Base-by-base conservation (phyloP, 2,888 invertebrate genomes). In the Eilema caniola region DNA sequence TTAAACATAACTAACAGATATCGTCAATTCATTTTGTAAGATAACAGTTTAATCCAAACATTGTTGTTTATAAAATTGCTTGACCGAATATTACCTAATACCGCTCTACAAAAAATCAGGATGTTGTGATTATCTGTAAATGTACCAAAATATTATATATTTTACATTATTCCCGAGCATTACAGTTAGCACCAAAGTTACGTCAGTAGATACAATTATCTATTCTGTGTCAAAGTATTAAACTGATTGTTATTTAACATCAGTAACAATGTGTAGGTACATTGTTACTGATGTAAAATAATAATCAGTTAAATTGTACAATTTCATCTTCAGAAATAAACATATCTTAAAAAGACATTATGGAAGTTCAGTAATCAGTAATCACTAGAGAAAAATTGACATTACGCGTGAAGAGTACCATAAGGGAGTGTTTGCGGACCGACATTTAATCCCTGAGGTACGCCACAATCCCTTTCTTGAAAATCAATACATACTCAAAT, bases 201-300 rank as follows among this genome's bases (percentile, higher is more conserved):
- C 10, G 37, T 41, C 37, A 41, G n/a, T 53, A 53, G 53, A 53
- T 53, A 53, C 53, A n/a, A 53, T 53, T 53, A 53, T 53, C 53
- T 53, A 53, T 53, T 47, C 53, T 53, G 53, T 53, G 53, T 53
- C 53, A 53, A 53, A 53, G 53, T 53, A 53, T 37, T 41, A 41
- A 37, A 63, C 31, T 53, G 53, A 53, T 53, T 53, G n/a, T 53
- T 53, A 53, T 53, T 53, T 53, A 10, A 47, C 20, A 47, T 47
- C 20, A 47, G 20, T 47, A 20, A 47, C 20, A 20, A 20, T 47
- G 7, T 47, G n/a, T n/a, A n/a, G n/a, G n/a, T n/a, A n/a, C n/a
- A n/a, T n/a, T n/a, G n/a, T n/a, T n/a, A n/a, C n/a, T n/a, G n/a
- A n/a, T n/a, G n/a, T n/a, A n/a, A n/a, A n/a, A n/a, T n/a, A n/a